A percentile compares a stretch with the other conserved stretches of the same genome.
These are phyloP conservation scores for Microcaecilia unicolor DNA, from an alignment of 2,797 vertebrate genomes.

Conservation along the genomic window DNA sequence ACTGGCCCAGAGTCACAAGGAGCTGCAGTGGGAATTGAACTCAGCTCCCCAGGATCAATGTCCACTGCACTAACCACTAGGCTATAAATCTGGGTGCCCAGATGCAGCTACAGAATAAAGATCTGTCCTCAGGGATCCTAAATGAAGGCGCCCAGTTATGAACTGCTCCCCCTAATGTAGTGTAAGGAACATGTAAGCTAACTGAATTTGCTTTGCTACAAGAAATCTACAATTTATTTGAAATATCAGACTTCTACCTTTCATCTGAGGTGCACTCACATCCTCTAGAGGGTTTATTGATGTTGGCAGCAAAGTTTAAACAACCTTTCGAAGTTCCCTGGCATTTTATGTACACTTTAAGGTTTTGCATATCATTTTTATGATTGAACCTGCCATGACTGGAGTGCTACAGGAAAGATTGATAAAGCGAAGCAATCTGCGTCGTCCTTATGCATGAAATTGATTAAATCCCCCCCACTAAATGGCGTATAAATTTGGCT, in stretches of 20 bases:
- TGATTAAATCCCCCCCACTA: conserved; percentile 72
- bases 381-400: conserved; percentile 28
- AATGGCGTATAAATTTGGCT: conserved; percentile 73
- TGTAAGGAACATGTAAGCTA: no score
- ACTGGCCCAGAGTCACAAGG: no score
- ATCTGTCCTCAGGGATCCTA: no score
- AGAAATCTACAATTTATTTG: conserved; percentile 26
- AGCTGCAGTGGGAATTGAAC: no score
- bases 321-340: conserved; percentile 31
- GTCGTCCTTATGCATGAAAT: conserved; percentile 73
- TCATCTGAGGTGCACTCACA: conserved; percentile 41
- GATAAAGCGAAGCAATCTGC: conserved; percentile 59
- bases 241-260: conserved; percentile 36
- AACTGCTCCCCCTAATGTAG: no score
- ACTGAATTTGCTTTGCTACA: conserved; percentile 28
- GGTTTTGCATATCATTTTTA: not conserved
- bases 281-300: conserved; percentile 28
- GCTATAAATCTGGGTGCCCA: no score
- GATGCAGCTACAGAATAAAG: no score
- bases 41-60: no score
- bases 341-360: not conserved
- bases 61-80: no score
- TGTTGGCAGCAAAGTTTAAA: conserved; percentile 18
- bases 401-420: conserved; percentile 45
- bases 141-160: no score